Evolutionary conservation across 1,140 invertebrate species (phyloP).

Genomic region (Ceratoteleas bidentatus): DNA sequence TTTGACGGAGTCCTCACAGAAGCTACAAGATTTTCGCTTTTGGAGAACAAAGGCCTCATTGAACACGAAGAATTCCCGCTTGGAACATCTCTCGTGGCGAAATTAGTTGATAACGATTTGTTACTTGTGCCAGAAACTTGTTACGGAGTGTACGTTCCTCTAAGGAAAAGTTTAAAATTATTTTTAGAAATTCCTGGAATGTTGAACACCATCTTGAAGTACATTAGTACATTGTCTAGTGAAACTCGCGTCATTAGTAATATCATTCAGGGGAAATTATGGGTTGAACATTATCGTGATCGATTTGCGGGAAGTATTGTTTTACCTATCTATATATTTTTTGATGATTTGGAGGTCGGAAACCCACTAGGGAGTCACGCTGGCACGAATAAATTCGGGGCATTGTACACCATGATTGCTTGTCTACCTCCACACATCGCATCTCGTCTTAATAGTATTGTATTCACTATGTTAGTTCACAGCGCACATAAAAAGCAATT

Average conservation of each 20-base stretch:
- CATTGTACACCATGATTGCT: slow-evolving; percentile 23
- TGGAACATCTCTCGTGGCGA: neutral
- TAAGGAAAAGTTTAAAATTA: neutral
- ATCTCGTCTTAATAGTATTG: slow-evolving; percentile 21
- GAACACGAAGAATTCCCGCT: neutral
- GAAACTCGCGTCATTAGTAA: slow-evolving; percentile 22
- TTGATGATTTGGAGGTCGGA: slow-evolving; percentile 55
- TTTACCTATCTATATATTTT: slow-evolving; percentile 50
- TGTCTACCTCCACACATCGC: slow-evolving; percentile 28
- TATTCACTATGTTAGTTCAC: slow-evolving; percentile 23
- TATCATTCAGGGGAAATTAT: slow-evolving; percentile 39
- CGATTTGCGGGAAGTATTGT: slow-evolving; percentile 9
- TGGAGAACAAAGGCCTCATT: neutral
- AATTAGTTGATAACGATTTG: neutral
- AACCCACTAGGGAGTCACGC: slow-evolving; percentile 23
- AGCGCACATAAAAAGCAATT: slow-evolving; percentile 11
- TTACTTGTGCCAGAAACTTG: neutral
- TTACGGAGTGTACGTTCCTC: neutral
- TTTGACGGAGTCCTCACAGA: neutral
- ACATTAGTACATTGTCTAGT: slow-evolving; percentile 18
- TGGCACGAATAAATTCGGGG: slow-evolving; percentile 21
- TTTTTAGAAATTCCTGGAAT: neutral
- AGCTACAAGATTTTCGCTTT: neutral
- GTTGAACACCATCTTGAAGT: slow-evolving; percentile 15
- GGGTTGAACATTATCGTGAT: slow-evolving; percentile 15